These are phyloP conservation scores for Squalus acanthias DNA, from an alignment of 2,797 vertebrate genomes.

Conservation along the genomic window DNA sequence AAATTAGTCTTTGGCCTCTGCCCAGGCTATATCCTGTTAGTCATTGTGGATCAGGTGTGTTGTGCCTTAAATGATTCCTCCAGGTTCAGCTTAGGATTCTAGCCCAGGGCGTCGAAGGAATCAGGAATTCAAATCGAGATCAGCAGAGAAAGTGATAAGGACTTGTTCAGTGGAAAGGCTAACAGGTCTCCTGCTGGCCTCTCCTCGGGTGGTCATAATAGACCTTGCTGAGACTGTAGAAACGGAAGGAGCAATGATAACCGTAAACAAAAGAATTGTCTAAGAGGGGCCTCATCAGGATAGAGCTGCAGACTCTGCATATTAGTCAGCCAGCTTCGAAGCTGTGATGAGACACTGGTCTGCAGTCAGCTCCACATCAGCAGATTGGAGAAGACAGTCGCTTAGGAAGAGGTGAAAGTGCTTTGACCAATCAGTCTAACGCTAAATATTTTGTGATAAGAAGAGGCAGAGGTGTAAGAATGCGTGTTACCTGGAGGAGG, in stretches of 20 bases:
- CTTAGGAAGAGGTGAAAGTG: not conserved
- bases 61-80: no score
- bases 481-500: not conserved
- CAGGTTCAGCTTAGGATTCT: no score
- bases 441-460: not conserved
- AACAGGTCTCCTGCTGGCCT: not conserved
- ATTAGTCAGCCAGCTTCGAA: not conserved
- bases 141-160: not conserved
- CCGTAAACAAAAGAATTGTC: not conserved
- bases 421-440: not conserved
- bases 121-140: not conserved
- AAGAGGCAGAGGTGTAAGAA: not conserved
- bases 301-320: no score
- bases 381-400: not conserved
- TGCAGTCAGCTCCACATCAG: no score
- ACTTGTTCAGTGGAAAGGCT: not conserved
- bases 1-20: not conserved
- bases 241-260: not conserved
- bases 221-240: not conserved
- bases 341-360: not conserved
- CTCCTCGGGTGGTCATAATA: not conserved
- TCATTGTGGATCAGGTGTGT: no score
- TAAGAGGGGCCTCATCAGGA: not conserved
- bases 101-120: no score
- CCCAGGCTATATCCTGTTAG: not conserved